Evolutionary conservation across 2,888 invertebrate species (phyloP), one percentile per base, ranked within the genome.

Genomic region (Eilema depressum): DNA sequence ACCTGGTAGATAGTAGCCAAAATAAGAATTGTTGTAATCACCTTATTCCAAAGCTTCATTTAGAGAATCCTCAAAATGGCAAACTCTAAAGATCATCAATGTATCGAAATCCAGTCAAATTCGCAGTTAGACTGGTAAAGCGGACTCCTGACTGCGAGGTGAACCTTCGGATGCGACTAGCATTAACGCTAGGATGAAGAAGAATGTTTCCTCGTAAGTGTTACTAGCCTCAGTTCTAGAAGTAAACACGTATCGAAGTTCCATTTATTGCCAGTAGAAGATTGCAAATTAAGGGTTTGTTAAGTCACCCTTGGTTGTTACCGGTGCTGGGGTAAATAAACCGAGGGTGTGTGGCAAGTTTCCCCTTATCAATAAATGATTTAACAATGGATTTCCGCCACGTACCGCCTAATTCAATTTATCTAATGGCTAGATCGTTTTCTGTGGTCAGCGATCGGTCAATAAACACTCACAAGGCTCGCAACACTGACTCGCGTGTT

Each of bases 321-420:
- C 20, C 53, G 53, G 20, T 2, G 53, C n/a, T 53, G n/a, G 53
- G n/a, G 53, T 53, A 10, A 20, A 53, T 53, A 53, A 53, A 53
- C 20, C n/a, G n/a, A 53, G 53, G 53, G 53, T n/a, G 53, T 3
- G n/a, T 53, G 53, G 20, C n/a, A 53, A n/a, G 10, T n/a, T 53
- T 53, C 53, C 53, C 53, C 53, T 53, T 53, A 53, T 53, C 53
- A n/a, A 53, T 53, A 53, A n/a, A 53, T 53, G 10, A 53, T 53
- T 53, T 53, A 53, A 53, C n/a, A 53, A 53, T 53, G 53, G 7
- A n/a, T 53, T 53, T 53, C 53, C 53, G n/a, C n/a, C 53, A 53
- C 20, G 53, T 53, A n/a, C 53, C 47, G n/a, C 53, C 53, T 53
- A 53, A n/a, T 53, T 53, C 53, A 53, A 53, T 53, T 53, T 53